A percentile compares a stretch with the other conserved stretches of the same genome.
Conservation (phyloP, 2,888 invertebrate genomes). For the Dicranocentrus wangi region DNA sequence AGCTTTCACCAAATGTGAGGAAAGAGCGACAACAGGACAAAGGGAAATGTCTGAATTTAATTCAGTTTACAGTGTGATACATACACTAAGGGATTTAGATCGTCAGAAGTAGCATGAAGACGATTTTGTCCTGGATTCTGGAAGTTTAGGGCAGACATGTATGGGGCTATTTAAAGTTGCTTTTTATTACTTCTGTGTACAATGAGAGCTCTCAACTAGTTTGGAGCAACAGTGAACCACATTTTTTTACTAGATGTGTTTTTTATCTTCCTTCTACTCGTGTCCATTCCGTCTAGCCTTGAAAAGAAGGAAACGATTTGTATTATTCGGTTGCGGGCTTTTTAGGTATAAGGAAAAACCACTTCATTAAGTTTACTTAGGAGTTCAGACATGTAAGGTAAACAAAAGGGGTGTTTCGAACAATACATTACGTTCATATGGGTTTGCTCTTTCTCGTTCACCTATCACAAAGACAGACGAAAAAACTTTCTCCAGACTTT, state of each 20-base stretch:
- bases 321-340: background rate
- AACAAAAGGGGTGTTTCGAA: constrained; percentile 37
- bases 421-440: background rate
- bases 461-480: constrained; percentile 8
- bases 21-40: constrained; percentile 8
- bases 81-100: constrained; percentile 50
- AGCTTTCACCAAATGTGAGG: background rate
- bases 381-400: constrained; percentile 52
- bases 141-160: background rate
- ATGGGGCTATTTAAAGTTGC: background rate
- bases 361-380: constrained; percentile 63
- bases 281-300: background rate
- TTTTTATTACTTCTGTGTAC: background rate
- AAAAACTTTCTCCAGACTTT: background rate
- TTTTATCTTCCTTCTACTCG: background rate
- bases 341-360: constrained; percentile 32
- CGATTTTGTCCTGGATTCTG: background rate
- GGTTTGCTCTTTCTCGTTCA: too few species aligned
- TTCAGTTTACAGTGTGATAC: constrained; percentile 46
- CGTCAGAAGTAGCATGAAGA: constrained; percentile 6
- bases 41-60: constrained; percentile 36
- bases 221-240: constrained; percentile 11
- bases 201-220: background rate
- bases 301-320: constrained; percentile 9
- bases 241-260: constrained; percentile 1